Conservation (phyloP, 2,113 vertebrate species). For the Helogale parvula region DNA sequence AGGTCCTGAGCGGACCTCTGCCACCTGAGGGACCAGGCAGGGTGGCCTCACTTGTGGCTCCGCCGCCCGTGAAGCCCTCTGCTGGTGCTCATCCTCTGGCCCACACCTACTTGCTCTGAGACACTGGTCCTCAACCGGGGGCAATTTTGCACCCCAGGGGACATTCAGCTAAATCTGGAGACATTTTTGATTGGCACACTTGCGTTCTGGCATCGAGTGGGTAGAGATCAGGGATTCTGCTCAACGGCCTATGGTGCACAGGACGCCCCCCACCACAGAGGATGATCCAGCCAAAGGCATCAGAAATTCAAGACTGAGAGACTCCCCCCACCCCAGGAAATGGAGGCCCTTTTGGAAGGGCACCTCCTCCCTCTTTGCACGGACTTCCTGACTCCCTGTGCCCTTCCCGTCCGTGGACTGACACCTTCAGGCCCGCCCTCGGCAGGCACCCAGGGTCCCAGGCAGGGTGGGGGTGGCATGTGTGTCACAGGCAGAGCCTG, state of each 20-base stretch:
- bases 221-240: background rate
- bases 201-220: background rate
- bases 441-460: background rate
- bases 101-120: background rate
- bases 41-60: background rate
- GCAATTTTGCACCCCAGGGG: background rate
- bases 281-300: background rate
- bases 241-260: background rate
- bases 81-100: background rate
- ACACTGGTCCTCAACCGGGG: background rate
- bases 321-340: background rate
- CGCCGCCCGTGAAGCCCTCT: background rate
- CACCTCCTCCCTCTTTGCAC: background rate
- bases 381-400: background rate
- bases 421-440: background rate
- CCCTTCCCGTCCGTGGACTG: background rate
- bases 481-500: background rate
- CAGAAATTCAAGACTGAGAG: background rate
- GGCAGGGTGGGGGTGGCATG: background rate
- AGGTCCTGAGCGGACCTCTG: background rate
- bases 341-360: background rate
- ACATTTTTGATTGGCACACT: background rate
- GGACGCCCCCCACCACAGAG: background rate
- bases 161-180: background rate
- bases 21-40: background rate